These are phyloP conservation scores for Noctua janthe DNA, from an alignment of 2,888 invertebrate species.

Conservation along the genomic window DNA sequence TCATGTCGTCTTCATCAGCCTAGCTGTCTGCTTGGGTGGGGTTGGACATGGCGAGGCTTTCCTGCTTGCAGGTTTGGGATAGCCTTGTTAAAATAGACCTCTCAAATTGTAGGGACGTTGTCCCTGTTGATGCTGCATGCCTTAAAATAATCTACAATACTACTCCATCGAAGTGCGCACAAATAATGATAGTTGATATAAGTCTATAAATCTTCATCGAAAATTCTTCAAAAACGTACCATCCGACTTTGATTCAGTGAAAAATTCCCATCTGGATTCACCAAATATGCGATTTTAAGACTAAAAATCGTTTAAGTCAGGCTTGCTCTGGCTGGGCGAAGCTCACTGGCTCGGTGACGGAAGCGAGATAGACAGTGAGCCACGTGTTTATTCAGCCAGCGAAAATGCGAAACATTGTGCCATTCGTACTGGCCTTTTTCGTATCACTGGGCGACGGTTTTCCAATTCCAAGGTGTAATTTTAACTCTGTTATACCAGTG, in stretches of 20 bases:
- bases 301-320: conserved; percentile 61
- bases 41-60: conserved; percentile 45
- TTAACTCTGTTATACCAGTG: conserved; percentile 44
- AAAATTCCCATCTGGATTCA: conserved; percentile 40
- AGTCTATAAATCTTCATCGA: conserved; percentile 1
- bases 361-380: conserved; percentile 65
- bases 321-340: conserved; percentile 58
- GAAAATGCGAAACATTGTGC: conserved; percentile 64
- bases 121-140: conserved; percentile 24
- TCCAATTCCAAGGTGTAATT: conserved; percentile 62
- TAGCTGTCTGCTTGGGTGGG: conserved; percentile 53
- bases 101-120: conserved; percentile 21
- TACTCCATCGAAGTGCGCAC: neutral
- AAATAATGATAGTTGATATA: neutral
- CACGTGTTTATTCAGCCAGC: conserved; percentile 65
- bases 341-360: conserved; percentile 68
- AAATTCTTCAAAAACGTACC: conserved; percentile 15
- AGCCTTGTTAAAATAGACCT: conserved; percentile 33
- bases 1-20: conserved; percentile 32
- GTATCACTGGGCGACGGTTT: conserved; percentile 56
- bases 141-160: conserved; percentile 13
- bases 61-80: conserved; percentile 34
- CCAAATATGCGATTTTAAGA: conserved; percentile 53
- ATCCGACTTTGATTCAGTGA: conserved; percentile 29
- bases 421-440: conserved; percentile 59